Evolutionary conservation across 2,797 vertebrate species (phyloP).

Genomic region (Cygnus olor): DNA sequence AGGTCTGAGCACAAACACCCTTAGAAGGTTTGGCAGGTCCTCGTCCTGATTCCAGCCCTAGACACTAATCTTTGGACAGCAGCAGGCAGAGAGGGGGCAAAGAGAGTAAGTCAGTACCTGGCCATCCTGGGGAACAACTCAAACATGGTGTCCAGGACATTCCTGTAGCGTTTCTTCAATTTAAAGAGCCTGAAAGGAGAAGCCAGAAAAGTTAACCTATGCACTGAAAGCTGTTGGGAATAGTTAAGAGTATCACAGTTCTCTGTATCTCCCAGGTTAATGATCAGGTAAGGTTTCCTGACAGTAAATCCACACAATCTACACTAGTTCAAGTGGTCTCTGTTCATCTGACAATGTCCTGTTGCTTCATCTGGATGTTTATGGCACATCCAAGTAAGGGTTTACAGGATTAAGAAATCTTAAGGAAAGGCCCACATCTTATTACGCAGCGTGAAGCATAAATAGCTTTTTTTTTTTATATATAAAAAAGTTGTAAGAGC

Average conservation of each 20-base stretch:
- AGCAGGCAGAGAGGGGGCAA: too few relatives aligned
- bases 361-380: neutral
- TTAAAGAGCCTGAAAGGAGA: conserved; percentile 89
- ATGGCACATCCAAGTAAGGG: neutral
- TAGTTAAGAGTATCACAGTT: neutral
- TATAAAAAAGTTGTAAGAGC: neutral
- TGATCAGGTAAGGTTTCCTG: neutral
- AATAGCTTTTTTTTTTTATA: neutral
- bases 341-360: neutral
- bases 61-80: neutral
- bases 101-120: conserved; percentile 77
- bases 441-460: neutral
- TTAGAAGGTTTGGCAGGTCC: neutral
- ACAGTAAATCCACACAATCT: neutral
- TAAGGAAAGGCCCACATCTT: neutral
- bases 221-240: rapidly evolving
- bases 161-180: conserved; percentile 94
- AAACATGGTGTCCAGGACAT: conserved; percentile 98
- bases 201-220: neutral
- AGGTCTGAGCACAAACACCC: neutral
- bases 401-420: neutral
- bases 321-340: neutral
- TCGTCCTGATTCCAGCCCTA: neutral
- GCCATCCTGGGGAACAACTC: conserved; percentile 97
- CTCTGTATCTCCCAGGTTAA: neutral